Evolutionary conservation across 2,888 invertebrate species (phyloP), one percentile per base, ranked within the genome.

Genomic region (Aphodius sticticus): DNA sequence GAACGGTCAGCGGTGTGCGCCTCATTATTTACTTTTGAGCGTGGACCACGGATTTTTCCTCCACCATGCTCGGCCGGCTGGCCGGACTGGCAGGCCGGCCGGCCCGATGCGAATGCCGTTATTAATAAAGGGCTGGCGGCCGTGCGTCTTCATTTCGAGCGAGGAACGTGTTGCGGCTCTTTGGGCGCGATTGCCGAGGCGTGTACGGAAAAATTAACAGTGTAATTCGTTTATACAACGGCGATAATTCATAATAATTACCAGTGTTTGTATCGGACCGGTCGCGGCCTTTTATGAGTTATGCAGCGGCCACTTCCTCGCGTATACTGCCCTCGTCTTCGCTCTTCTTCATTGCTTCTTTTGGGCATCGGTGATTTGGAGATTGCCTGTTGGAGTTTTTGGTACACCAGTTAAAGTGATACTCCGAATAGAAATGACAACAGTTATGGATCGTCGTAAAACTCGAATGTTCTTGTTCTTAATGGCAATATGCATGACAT

Each of bases 21-120:
- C 72, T 79, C 79, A 72, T 79, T 79, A 79, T 79, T 79, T 79
- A 79, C 77, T 79, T 79, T 79, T 72, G 79, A 79, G 77, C 69
- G 77, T 74, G 26, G 37, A 36, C 79, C 36, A 79, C 77, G 74
- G 76, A 79, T 76, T 69, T 72, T 76, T 36, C 74, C 37, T 75
- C 15, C 75, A 37, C 69, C 76, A 76, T 36, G 26, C 36, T 35
- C 76, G 16, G 75, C 16, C 70, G 26, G 26, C 53, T 53, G 53
- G 53, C 53, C 4, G 53, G 53, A 3, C n/a, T 35, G 26, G 26
- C 53, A 9, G 53, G 53, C 53, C 12, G 53, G 53, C 7, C 53
- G 53, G 53, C 12, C 7, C 53, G 53, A 53, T 53, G 53, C 53
- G 53, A 53, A 53, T 53, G 53, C 53, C 35, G 75, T 78, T 75